Evolutionary conservation across 1,140 invertebrate genomes (phyloP).

Genomic region (Drosophila azteca): DNA sequence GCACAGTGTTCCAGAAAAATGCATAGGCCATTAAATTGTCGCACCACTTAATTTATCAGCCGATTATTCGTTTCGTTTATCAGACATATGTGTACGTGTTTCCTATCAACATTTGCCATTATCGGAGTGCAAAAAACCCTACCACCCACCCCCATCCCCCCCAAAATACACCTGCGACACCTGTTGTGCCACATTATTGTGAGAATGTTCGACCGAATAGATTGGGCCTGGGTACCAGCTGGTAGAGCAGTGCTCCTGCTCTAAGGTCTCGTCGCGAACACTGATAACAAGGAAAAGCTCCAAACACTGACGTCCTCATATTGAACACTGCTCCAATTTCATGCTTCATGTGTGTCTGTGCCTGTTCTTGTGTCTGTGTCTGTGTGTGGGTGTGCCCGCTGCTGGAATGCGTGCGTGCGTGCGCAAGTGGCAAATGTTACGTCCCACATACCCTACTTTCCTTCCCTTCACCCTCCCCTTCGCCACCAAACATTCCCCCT

Average conservation of each 20-base stretch:
- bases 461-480: no score
- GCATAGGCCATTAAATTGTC: no score
- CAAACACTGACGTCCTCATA: constrained; percentile 15
- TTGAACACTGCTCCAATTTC: constrained; percentile 37
- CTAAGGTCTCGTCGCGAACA: no score
- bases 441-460: constrained; percentile 9
- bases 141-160: not conserved
- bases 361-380: constrained; percentile 24
- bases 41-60: no score
- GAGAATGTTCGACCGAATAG: not conserved
- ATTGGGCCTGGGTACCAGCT: no score
- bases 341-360: constrained; percentile 18
- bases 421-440: constrained; percentile 36
- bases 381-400: constrained; percentile 2
- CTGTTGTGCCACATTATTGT: no score
- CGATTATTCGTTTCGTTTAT: no score
- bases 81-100: no score
- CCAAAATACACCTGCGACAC: no score
- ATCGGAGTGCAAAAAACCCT: constrained; percentile 3
- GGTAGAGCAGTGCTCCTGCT: no score
- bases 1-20: no score
- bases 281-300: not conserved
- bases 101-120: no score
- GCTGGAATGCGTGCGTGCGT: constrained; percentile 28
- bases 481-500: not conserved